Evolutionary conservation across 2,888 invertebrate genomes (phyloP), one percentile per base, ranked within the genome.

Genomic region (Eupeodes luniger): DNA sequence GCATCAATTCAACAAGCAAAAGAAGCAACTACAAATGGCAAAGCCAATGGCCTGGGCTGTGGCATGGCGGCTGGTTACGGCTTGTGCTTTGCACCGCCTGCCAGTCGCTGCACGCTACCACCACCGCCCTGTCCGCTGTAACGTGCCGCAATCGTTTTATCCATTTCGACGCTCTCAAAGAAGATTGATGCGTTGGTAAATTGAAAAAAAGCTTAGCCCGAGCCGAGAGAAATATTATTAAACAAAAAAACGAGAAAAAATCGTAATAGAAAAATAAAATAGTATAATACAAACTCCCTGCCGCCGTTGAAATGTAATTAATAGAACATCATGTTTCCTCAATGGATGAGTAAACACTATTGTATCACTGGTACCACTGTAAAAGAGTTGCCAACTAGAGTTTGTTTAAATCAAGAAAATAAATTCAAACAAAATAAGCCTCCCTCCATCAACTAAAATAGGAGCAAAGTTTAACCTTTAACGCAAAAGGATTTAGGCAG

Each of bases 311-410:
- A 81, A 74, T 88, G 85, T 88, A 88, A 88, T 88, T 88, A 88
- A 88, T 88, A 88, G 88, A 88, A 88, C 88, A 88, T 88, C 88
- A 88, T 88, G 88, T 88, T 85, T 75, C 88, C 69, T 81, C 81
- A 85, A 85, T 88, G 88, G 81, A 78, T 88, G 81, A 85, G 70
- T 77, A 88, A 81, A 88, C 88, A 84, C 81, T 81, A 81, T 69
- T 64, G 67, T 81, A 51, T 67, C 75, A 75, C 47, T 72, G 49
- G 67, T 81, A 51, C 74, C 75, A 75, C 47, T 72, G 55, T 57
- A 27, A 19, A 27, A 66, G 12, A 12, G 10, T 75, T 75, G 75
- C 62, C 62, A 75, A 49, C 27, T 59, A 27, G 27, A 4, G 53
- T 1, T 66, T 51, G 0, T 49, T 4, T 0, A 40, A 62, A 40